Evolutionary conservation across 2,797 vertebrate genomes (phyloP).

Genomic region (Spinus olivaceus): DNA sequence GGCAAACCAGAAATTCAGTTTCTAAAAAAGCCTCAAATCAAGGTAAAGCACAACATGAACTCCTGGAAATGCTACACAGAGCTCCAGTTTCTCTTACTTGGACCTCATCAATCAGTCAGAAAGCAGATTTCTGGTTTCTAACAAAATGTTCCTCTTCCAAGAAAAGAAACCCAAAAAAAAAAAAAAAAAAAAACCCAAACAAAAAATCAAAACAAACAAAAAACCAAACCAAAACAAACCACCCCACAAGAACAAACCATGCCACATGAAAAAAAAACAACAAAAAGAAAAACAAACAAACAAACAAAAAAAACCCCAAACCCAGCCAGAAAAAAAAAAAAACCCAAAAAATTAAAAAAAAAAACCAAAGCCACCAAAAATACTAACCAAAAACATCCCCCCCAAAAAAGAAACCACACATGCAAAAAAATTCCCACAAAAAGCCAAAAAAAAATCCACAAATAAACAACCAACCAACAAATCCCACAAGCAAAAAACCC

Average conservation of each 20-base stretch:
- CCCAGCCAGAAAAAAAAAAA: neutral
- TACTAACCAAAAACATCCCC: neutral
- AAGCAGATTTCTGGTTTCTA: neutral
- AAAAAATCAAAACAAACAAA: neutral
- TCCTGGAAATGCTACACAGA: neutral
- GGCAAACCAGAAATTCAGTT: neutral
- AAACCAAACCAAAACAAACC: too few relatives aligned
- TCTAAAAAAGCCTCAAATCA: neutral
- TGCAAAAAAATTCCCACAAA: too few relatives aligned
- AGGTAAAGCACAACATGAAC: neutral
- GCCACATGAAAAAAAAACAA: too few relatives aligned
- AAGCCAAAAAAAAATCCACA: too few relatives aligned
- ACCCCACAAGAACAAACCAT: neutral
- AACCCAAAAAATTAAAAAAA: neutral
- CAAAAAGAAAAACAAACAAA: too few relatives aligned
- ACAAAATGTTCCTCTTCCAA: neutral
- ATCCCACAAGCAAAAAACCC: fast-evolving
- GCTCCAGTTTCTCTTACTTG: neutral
- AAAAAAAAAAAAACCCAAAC: neutral
- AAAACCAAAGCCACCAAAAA: neutral
- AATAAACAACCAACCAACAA: too few relatives aligned
- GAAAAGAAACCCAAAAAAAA: fast-evolving
- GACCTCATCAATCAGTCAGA: neutral
- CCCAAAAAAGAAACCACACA: too few relatives aligned
- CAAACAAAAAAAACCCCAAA: neutral